phyloP scores from a whole-genome alignment of 2,888 invertebrate genomes.

The Campaea margaritaria region DNA sequence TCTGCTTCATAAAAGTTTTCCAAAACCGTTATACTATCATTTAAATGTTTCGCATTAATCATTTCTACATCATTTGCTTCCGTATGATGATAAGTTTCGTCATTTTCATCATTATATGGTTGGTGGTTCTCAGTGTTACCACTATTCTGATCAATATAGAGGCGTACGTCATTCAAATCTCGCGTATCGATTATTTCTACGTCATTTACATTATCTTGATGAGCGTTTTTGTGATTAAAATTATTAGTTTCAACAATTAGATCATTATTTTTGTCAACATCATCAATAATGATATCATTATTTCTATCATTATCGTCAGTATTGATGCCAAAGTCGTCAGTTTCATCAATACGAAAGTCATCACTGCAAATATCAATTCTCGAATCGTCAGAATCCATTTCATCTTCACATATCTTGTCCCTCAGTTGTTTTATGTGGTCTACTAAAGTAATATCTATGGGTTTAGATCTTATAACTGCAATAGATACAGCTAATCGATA shows the following conservation, averaged over 20 bases:
- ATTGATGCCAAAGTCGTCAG: conserved; percentile 32
- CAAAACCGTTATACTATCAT: conserved; percentile 25
- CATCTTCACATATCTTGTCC: conserved; percentile 47
- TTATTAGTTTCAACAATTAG: conserved; percentile 16
- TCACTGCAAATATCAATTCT: conserved; percentile 57
- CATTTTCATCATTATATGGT: conserved; percentile 2
- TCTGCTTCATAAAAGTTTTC: conserved; percentile 11
- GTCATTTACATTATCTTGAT: neutral
- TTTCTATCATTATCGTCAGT: conserved; percentile 39
- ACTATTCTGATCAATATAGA: conserved; percentile 7
- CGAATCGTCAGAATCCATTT: conserved; percentile 45
- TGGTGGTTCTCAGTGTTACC: neutral
- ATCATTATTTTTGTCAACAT: conserved; percentile 23
- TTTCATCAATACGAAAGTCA: conserved; percentile 56
- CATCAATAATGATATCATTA: no score
- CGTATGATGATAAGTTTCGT: neutral
- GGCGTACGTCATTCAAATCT: neutral
- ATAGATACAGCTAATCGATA: conserved; percentile 58
- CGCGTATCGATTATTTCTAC: conserved; percentile 1
- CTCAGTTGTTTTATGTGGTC: conserved; percentile 54
- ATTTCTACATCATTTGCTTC: conserved; percentile 17
- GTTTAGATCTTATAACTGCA: conserved; percentile 62
- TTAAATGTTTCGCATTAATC: conserved; percentile 10
- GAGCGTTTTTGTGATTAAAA: conserved; percentile 9
- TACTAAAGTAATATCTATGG: conserved; percentile 48